These are phyloP conservation scores for Aphaenogaster ashmeadi DNA, from an alignment of 1,140 invertebrate species.

Conservation along the genomic window DNA sequence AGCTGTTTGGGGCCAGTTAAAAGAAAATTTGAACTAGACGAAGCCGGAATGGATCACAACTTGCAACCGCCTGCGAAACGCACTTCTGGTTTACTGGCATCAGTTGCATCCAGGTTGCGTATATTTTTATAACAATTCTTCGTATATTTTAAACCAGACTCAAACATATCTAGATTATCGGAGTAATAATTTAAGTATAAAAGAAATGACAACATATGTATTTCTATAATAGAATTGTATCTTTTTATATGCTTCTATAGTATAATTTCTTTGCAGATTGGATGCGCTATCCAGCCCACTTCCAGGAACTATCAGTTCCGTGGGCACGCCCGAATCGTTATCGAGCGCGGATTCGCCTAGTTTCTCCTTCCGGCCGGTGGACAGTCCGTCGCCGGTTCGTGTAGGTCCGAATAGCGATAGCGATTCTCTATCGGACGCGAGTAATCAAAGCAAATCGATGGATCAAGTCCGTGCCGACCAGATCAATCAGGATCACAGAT, in stretches of 20 bases:
- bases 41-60: slow-evolving; percentile 86
- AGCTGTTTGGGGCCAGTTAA: slow-evolving; percentile 90
- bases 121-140: slow-evolving; percentile 27
- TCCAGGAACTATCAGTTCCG: slow-evolving; percentile 88
- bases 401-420: slow-evolving; percentile 76
- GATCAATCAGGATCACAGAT: slow-evolving; percentile 71
- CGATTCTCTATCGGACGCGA: slow-evolving; percentile 84
- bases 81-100: slow-evolving; percentile 84
- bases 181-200: background rate
- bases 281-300: slow-evolving; percentile 88
- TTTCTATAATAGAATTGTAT: slow-evolving; percentile 1
- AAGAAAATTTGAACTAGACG: slow-evolving; percentile 93
- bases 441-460: slow-evolving; percentile 80
- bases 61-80: slow-evolving; percentile 88
- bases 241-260: background rate
- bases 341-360: slow-evolving; percentile 89
- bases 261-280: slow-evolving; percentile 74
- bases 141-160: background rate
- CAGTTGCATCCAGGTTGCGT: slow-evolving; percentile 82
- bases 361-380: slow-evolving; percentile 88
- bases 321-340: slow-evolving; percentile 89
- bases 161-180: background rate
- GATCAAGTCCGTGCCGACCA: slow-evolving; percentile 74
- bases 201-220: background rate
- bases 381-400: slow-evolving; percentile 87